Evolutionary conservation across 1,140 invertebrate genomes (phyloP), one percentile per base, ranked within the genome.

Genomic region (Aphidius ervi): DNA sequence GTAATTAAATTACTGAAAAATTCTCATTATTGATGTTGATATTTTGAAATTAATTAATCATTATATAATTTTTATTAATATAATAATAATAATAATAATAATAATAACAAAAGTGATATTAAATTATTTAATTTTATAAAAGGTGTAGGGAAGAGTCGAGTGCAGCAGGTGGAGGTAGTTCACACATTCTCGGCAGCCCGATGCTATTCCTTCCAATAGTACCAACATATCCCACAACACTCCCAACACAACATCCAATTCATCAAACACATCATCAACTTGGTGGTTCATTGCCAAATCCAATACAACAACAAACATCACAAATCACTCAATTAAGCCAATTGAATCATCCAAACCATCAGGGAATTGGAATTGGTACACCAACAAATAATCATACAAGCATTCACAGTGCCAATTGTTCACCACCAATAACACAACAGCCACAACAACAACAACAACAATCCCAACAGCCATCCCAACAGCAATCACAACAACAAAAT

Each of bases 121-220:
- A 2, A 31, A 31, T 31, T 31, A 31, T 31, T 16, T 16, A 16
- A 16, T 16, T 16, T 16, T 16, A 16, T 16, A 16, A 65, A 74
- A 80, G 78, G 78, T 80, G 77, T 79, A 80, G 77, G 77, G 78
- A 80, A 75, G 78, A 79, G 70, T 77, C 75, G 71, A 76, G 75
- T 72, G 75, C 75, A 77, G 77, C 78, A 76, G 77, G 77, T 80
- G 78, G 78, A 78, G 78, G 78, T 80, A 75, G 75, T 78, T 75
- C 76, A 71, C 77, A 77, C 73, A 78, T 79, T 72, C 76, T 79
- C 74, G 74, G 78, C 72, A 75, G 76, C 70, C 80, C 81, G 71
- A 81, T 81, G 80, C 80, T 82, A 74, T 82, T 82, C 76, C 78
- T 82, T 67, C 81, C 80, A 71, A 77, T 76, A 70, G 79, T 80